A percentile compares a stretch with the other conserved stretches of the same genome.
phyloP scores from a whole-genome alignment of 2,797 vertebrate species.

The Tenualosa ilisha region DNA sequence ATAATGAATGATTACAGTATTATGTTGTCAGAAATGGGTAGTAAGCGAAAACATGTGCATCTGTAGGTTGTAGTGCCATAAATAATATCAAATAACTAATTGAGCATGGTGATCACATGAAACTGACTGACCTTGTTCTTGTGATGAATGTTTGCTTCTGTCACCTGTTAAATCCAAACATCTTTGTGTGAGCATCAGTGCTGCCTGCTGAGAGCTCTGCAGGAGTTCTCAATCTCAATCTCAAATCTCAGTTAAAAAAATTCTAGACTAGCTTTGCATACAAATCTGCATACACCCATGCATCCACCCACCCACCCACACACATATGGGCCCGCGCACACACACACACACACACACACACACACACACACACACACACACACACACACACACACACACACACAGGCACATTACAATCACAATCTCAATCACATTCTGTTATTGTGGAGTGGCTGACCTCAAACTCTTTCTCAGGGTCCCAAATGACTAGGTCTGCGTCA shows the following conservation, averaged over 20 bases:
- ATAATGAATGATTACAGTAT: background rate
- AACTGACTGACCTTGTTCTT: constrained; percentile 76
- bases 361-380: background rate
- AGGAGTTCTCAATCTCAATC: background rate
- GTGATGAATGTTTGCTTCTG: constrained; percentile 72
- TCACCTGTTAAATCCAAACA: constrained; percentile 65
- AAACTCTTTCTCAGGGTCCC: constrained; percentile 82
- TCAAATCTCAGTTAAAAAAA: background rate
- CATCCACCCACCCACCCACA: background rate
- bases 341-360: background rate
- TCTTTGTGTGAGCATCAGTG: background rate
- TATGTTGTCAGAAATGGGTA: background rate
- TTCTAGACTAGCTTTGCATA: background rate
- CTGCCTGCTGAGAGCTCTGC: background rate
- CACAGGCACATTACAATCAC: background rate
- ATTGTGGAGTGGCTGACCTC: constrained; percentile 60
- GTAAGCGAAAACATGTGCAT: background rate
- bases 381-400: background rate
- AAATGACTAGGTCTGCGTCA: constrained; percentile 83
- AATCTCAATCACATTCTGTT: background rate
- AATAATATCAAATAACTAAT: background rate
- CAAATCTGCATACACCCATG: background rate
- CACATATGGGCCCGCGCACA: background rate
- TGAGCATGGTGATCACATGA: background rate
- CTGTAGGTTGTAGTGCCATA: background rate